A percentile compares a stretch with the other conserved stretches of the same genome.
Conservation (phyloP, 2,113 vertebrate species). For the Corythornis madagascariensis region DNA sequence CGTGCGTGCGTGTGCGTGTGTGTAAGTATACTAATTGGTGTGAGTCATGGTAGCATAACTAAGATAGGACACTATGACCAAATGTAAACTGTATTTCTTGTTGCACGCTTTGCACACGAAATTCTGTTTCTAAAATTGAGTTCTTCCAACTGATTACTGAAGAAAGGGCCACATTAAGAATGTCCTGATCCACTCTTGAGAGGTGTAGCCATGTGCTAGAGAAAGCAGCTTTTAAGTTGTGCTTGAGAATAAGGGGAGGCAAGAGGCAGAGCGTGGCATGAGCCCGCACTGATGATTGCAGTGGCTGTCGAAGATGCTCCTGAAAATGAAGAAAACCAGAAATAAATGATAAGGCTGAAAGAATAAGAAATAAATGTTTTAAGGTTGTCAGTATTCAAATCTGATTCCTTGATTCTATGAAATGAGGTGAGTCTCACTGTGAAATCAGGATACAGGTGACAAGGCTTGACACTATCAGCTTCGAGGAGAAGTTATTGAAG, state of each 20-base stretch:
- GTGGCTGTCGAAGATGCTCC: neutral
- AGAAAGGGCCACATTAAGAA: conserved; percentile 24
- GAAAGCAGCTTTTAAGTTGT: conserved; percentile 18
- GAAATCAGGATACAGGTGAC: neutral
- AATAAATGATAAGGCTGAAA: neutral
- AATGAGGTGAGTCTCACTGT: neutral
- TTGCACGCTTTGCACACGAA: conserved; percentile 77
- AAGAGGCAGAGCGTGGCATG: neutral
- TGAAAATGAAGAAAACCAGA: neutral
- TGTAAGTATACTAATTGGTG: conserved; percentile 58
- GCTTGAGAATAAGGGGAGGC: neutral
- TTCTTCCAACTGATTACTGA: conserved; percentile 68
- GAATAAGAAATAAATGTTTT: neutral
- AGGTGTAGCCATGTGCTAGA: neutral
- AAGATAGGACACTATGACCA: conserved; percentile 76
- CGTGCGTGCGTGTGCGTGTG: conserved; percentile 14
- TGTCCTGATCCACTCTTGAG: neutral
- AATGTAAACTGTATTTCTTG: conserved; percentile 72
- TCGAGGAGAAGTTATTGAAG: neutral
- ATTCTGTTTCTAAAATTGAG: conserved; percentile 81
- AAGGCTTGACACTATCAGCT: neutral
- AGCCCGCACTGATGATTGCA: neutral
- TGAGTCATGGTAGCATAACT: conserved; percentile 72
- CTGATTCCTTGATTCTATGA: neutral
- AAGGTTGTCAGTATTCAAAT: neutral